Conservation (phyloP, 2,113 vertebrate species). For the Desmodus rotundus region DNA sequence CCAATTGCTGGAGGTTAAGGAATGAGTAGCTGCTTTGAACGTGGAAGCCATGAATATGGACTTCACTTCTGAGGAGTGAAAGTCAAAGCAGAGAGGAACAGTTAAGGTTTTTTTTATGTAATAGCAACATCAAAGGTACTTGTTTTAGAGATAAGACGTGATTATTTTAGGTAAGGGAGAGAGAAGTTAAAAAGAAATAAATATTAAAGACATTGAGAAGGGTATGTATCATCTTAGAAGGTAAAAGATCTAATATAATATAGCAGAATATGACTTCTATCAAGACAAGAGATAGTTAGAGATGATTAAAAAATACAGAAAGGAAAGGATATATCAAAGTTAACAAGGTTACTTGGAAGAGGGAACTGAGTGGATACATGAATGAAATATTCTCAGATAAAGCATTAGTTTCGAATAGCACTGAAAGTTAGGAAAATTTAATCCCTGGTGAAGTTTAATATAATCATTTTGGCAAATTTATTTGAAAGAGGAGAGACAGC, state of each 20-base stretch:
- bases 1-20: background rate
- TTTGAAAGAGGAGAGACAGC: background rate
- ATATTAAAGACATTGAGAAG: background rate
- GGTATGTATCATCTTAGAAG: background rate
- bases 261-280: background rate
- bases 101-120: background rate
- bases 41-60: background rate
- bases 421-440: background rate
- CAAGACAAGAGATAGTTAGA: background rate
- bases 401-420: background rate
- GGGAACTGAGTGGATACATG: background rate
- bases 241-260: background rate
- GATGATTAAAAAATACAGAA: background rate
- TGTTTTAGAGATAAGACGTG: background rate
- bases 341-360: background rate
- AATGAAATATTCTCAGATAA: background rate
- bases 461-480: background rate
- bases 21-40: background rate
- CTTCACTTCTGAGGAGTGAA: background rate
- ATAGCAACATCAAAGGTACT: background rate
- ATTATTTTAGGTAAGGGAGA: background rate
- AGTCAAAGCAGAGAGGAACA: background rate
- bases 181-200: background rate
- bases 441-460: background rate
- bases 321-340: background rate